A percentile compares a stretch with the other conserved stretches of the same genome.
Conservation (phyloP, 2,113 vertebrate genomes). For the Lophius piscatorius region DNA sequence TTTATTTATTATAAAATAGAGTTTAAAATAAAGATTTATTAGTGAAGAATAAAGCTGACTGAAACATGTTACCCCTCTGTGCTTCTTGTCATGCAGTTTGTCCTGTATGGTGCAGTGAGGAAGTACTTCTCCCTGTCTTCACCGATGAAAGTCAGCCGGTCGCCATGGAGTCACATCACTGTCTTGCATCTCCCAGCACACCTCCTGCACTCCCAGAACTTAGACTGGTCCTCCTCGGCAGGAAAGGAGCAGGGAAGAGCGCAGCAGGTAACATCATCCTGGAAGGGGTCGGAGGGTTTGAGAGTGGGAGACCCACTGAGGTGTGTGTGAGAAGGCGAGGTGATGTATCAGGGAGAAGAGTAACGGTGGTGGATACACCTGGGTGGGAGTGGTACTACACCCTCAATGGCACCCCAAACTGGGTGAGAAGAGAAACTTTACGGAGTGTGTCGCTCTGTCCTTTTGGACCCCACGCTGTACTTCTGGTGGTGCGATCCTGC, state of each 20-base stretch:
- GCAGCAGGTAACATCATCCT: constrained; percentile 74
- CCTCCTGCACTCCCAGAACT: constrained; percentile 58
- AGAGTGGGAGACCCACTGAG: constrained; percentile 75
- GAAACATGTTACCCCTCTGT: background rate
- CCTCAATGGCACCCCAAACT: constrained; percentile 75
- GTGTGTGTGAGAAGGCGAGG: constrained; percentile 71
- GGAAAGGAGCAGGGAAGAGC: constrained; percentile 78
- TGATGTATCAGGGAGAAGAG: constrained; percentile 55
- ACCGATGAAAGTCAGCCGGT: constrained; percentile 61
- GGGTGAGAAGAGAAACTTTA: constrained; percentile 77
- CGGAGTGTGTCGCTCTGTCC: constrained; percentile 74
- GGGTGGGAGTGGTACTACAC: constrained; percentile 84
- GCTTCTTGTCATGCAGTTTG: constrained; percentile 46
- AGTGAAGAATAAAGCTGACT: too few species aligned
- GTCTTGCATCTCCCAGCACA: background rate
- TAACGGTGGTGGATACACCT: constrained; percentile 80
- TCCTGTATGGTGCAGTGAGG: constrained; percentile 53
- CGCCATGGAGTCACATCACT: constrained; percentile 24
- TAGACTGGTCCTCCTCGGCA: constrained; percentile 75
- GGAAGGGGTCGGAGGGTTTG: constrained; percentile 57
- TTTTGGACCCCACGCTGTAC: constrained; percentile 75
- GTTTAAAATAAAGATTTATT: too few species aligned
- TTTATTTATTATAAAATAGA: too few species aligned
- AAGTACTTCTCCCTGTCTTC: constrained; percentile 60
- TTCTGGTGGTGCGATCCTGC: constrained; percentile 73